These are phyloP conservation scores for Elaeidobius kamerunicus DNA, from an alignment of 2,888 invertebrate genomes.

Conservation along the genomic window DNA sequence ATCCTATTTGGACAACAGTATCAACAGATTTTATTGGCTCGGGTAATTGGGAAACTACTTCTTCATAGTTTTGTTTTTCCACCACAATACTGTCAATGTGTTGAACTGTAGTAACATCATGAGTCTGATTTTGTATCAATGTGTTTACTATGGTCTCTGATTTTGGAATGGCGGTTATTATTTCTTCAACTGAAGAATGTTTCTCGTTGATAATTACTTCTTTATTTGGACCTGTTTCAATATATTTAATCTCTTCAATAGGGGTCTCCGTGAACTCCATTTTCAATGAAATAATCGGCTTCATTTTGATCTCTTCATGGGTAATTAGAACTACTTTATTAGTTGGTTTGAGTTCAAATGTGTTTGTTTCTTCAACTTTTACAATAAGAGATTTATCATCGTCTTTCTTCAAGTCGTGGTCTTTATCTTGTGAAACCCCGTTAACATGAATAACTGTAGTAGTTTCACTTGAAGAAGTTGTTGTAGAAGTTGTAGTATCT, in stretches of 20 bases:
- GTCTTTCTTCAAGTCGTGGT: neutral
- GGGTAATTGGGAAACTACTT: slow-evolving; percentile 1
- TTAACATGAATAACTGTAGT: neutral
- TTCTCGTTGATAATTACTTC: slow-evolving; percentile 1
- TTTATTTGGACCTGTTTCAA: slow-evolving; percentile 29
- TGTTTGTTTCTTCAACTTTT: slow-evolving; percentile 6
- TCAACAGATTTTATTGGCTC: slow-evolving; percentile 3
- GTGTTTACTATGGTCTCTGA: neutral
- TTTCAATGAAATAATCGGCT: slow-evolving; percentile 64
- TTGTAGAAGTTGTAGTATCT: too few species aligned
- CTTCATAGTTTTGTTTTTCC: slow-evolving; percentile 8
- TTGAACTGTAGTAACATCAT: neutral
- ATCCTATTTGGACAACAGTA: neutral
- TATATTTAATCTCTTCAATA: slow-evolving; percentile 33
- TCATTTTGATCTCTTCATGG: slow-evolving; percentile 67
- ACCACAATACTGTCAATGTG: neutral
- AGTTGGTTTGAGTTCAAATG: slow-evolving; percentile 20
- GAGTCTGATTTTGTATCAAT: neutral
- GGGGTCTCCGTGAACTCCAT: slow-evolving; percentile 54
- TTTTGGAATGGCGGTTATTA: neutral
- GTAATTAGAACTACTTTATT: slow-evolving; percentile 65
- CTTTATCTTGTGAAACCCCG: neutral
- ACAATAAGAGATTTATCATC: slow-evolving; percentile 4
- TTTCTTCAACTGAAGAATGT: neutral
- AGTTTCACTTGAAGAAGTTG: slow-evolving; percentile 1